Evolutionary conservation across 2,113 vertebrate genomes (phyloP).

Genomic region (Rhinolophus ferrumequinum): DNA sequence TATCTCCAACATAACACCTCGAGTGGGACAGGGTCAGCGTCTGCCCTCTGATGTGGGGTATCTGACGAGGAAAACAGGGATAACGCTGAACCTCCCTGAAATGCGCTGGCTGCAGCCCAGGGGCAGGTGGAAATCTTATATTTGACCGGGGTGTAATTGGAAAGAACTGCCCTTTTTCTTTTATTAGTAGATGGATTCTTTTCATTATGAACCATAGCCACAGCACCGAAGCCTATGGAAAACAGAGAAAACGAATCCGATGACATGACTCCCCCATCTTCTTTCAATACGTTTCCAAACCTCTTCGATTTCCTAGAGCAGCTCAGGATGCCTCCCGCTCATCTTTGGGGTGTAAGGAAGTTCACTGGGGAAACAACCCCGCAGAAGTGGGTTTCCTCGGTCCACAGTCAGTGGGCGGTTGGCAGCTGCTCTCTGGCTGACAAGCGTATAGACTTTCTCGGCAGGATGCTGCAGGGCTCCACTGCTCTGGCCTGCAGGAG

Average conservation of each 20-base stretch:
- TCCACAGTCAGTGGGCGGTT: accelerated
- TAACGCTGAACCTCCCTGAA: neutral
- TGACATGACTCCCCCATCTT: neutral
- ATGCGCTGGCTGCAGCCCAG: neutral
- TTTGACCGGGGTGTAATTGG: neutral
- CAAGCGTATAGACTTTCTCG: accelerated
- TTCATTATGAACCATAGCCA: neutral
- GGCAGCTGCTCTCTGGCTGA: no score
- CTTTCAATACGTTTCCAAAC: neutral
- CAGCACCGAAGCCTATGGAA: neutral
- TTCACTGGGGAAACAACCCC: neutral
- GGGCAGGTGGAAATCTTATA: neutral
- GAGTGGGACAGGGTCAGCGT: neutral
- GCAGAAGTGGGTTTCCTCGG: neutral
- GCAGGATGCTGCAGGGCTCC: neutral
- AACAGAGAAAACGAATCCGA: neutral
- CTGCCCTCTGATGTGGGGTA: neutral
- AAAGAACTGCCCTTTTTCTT: neutral
- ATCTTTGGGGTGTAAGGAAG: neutral
- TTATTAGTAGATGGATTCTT: neutral
- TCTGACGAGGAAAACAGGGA: neutral
- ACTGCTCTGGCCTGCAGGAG: neutral
- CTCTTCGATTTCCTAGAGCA: neutral
- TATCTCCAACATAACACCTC: neutral
- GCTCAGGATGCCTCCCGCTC: neutral